Conservation (phyloP, 1,140 invertebrate species). For the Tetranychus cinnabarinus region DNA sequence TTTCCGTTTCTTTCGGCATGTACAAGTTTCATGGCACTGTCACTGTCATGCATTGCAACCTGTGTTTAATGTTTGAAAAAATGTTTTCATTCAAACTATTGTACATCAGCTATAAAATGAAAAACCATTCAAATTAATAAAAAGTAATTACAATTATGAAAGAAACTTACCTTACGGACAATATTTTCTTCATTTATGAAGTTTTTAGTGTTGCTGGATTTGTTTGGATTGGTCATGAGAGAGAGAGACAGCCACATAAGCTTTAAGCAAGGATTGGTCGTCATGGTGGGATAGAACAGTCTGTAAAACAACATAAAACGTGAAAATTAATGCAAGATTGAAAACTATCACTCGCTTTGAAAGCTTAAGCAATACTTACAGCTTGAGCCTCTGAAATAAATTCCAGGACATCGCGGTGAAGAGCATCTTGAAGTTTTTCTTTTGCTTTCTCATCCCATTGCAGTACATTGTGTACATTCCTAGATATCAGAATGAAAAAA, state of each 20-base stretch:
- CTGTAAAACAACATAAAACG: conserved; percentile 17
- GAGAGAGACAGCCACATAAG: conserved; percentile 86
- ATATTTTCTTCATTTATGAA: conserved; percentile 52
- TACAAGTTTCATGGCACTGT: conserved; percentile 90
- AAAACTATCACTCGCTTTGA: too few species aligned
- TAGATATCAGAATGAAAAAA: too few species aligned
- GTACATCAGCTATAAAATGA: conserved; percentile 59
- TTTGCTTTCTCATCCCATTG: conserved; percentile 75
- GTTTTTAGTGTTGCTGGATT: conserved; percentile 35
- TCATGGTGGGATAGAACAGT: conserved; percentile 68
- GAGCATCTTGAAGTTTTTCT: conserved; percentile 57
- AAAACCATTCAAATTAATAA: not conserved
- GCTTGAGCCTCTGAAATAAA: conserved; percentile 38
- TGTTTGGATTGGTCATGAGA: conserved; percentile 44
- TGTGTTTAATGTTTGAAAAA: conserved; percentile 74
- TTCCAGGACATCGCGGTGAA: conserved; percentile 76
- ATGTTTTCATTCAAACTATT: conserved; percentile 96
- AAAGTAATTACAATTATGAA: not conserved
- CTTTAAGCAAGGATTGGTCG: conserved; percentile 77
- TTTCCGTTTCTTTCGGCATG: conserved; percentile 87
- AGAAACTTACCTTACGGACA: conserved; percentile 47
- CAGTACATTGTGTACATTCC: conserved; percentile 68
- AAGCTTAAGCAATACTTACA: not conserved
- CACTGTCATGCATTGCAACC: too few species aligned
- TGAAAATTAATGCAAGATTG: not conserved